Percentiles rank a stretch among this genome's conserved stretches.
Conservation (phyloP, 2,888 invertebrate species). For the Trissolcus brochymenae region DNA sequence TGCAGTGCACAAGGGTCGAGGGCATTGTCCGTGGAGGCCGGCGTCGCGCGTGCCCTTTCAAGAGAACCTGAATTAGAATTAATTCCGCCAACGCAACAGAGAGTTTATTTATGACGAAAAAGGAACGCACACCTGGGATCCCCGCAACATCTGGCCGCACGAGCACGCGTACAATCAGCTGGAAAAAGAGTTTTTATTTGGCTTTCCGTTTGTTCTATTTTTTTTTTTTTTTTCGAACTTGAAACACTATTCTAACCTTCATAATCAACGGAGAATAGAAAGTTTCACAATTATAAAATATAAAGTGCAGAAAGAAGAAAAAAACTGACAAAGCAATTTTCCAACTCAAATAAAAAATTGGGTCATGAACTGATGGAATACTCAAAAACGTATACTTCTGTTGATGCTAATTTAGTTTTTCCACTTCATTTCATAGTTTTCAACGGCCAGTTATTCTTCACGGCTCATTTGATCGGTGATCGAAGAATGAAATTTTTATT, state of each 20-base stretch:
- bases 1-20: slow-evolving; percentile 36
- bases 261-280: too few relatives aligned
- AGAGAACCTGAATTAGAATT: slow-evolving; percentile 50
- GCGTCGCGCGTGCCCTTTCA: slow-evolving; percentile 32
- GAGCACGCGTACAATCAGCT: slow-evolving; percentile 21
- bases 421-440: too few relatives aligned
- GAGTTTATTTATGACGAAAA: slow-evolving; percentile 48
- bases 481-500: neutral
- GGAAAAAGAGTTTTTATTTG: neutral
- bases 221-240: neutral
- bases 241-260: neutral
- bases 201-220: neutral
- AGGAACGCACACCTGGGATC: slow-evolving; percentile 46
- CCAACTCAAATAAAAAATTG: too few relatives aligned
- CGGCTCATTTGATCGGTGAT: too few relatives aligned
- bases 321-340: too few relatives aligned
- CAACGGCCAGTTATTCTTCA: too few relatives aligned
- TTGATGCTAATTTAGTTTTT: too few relatives aligned
- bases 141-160: slow-evolving; percentile 43
- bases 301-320: too few relatives aligned
- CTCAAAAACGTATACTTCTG: too few relatives aligned
- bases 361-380: too few relatives aligned
- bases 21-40: slow-evolving; percentile 45
- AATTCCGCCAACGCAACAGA: slow-evolving; percentile 52
- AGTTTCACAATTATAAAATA: too few relatives aligned